Evolutionary conservation across 2,113 vertebrate genomes (phyloP).

Genomic region (Natator depressus): DNA sequence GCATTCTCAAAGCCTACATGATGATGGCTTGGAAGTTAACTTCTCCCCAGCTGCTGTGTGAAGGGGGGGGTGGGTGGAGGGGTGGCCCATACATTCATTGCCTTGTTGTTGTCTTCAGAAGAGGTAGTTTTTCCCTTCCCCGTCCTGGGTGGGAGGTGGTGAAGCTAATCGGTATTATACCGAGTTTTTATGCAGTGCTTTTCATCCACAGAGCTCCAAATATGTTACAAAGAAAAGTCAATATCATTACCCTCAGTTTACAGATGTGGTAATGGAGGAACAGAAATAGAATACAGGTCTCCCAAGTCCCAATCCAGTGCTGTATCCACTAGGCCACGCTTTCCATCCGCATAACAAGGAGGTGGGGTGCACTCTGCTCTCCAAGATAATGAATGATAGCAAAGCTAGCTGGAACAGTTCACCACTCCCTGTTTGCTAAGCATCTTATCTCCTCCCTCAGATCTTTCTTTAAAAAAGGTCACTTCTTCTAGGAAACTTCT

Average conservation of each 20-base stretch:
- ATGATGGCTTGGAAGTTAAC: neutral
- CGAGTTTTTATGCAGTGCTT: neutral
- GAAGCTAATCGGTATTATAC: neutral
- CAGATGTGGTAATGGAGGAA: neutral
- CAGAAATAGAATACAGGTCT: neutral
- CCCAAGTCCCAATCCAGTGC: neutral
- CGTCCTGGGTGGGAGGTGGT: neutral
- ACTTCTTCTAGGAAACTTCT: neutral
- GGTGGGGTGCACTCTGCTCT: neutral
- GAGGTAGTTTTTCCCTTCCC: neutral
- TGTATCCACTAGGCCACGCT: neutral
- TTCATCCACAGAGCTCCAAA: neutral
- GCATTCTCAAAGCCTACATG: neutral
- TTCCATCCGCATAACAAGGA: neutral
- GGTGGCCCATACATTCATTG: neutral
- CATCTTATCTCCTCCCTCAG: neutral
- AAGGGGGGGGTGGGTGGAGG: neutral
- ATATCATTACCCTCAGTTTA: neutral
- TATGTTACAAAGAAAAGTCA: neutral
- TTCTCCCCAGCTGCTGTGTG: neutral
- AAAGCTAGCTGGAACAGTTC: neutral
- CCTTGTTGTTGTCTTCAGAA: neutral
- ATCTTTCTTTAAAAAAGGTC: neutral
- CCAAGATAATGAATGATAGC: neutral
- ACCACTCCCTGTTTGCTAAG: conserved; percentile 4